These are phyloP conservation scores for Stramonita haemastoma DNA, from an alignment of 2,888 invertebrate species.

Conservation along the genomic window DNA sequence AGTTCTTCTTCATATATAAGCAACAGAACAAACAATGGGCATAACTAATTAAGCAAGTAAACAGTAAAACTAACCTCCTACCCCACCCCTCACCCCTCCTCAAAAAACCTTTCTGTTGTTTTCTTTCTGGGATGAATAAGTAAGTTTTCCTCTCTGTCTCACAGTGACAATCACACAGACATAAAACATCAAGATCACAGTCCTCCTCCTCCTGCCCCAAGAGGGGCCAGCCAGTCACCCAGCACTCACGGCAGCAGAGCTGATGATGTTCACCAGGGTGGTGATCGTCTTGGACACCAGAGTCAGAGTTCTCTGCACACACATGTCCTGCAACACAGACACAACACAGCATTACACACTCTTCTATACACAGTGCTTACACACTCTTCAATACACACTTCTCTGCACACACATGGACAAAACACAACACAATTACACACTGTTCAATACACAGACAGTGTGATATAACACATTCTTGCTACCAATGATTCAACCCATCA, in stretches of 20 bases:
- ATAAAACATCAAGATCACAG: background rate
- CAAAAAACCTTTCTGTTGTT: too few relatives aligned
- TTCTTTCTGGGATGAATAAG: too few relatives aligned
- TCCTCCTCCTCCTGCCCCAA: too few relatives aligned
- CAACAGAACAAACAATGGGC: too few relatives aligned
- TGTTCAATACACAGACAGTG: background rate
- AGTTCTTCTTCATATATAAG: too few relatives aligned
- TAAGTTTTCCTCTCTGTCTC: background rate
- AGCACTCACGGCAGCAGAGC: conserved; percentile 82
- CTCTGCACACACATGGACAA: background rate
- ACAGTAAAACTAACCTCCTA: too few relatives aligned
- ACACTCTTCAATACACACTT: background rate
- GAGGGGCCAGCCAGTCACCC: background rate
- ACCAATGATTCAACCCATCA: too few relatives aligned
- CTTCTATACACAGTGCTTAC: background rate
- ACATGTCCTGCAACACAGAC: conserved; percentile 84
- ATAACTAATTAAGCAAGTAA: too few relatives aligned
- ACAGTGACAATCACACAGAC: too few relatives aligned
- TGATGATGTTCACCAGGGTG: conserved; percentile 92
- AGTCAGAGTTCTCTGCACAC: conserved; percentile 91
- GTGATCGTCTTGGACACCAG: conserved; percentile 95
- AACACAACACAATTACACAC: background rate
- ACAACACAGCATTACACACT: background rate
- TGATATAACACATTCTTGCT: too few relatives aligned
- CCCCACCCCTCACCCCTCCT: too few relatives aligned